Conservation (phyloP, 1,140 invertebrate genomes). For the Hirudo medicinalis region DNA sequence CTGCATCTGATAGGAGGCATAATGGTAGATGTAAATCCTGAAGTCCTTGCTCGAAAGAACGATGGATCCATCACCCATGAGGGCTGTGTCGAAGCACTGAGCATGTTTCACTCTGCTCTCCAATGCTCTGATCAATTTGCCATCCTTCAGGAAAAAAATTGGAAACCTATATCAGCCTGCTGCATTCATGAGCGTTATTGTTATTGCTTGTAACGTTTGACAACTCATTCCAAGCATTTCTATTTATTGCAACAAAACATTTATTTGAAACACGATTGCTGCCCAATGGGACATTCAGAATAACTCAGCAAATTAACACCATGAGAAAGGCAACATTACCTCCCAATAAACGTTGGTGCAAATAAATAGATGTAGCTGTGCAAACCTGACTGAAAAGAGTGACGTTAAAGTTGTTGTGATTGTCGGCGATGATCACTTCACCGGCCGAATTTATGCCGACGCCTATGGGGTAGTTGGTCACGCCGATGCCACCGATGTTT, state of each 20-base stretch:
- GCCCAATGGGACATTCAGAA: too few species aligned
- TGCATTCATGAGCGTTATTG: too few species aligned
- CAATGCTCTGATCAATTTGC: slow-evolving; percentile 82
- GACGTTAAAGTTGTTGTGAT: slow-evolving; percentile 99
- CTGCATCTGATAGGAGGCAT: slow-evolving; percentile 38
- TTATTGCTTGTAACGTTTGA: too few species aligned
- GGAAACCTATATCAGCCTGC: too few species aligned
- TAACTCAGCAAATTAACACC: too few species aligned
- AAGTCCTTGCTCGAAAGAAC: slow-evolving; percentile 98
- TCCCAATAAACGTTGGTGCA: too few species aligned
- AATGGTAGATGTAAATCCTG: slow-evolving; percentile 93
- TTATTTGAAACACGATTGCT: too few species aligned
- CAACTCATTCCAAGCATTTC: too few species aligned
- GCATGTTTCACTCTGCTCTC: slow-evolving; percentile 99
- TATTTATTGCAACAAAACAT: too few species aligned
- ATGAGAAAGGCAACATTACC: too few species aligned
- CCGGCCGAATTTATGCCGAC: slow-evolving; percentile 91
- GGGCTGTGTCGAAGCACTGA: slow-evolving; percentile 95
- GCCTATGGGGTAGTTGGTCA: slow-evolving; percentile 98
- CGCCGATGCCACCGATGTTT: slow-evolving; percentile 93
- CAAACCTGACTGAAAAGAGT: slow-evolving; percentile 57
- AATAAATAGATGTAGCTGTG: too few species aligned
- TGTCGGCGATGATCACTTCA: slow-evolving; percentile 95
- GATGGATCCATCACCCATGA: slow-evolving; percentile 91
- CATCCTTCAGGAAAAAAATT: slow-evolving; percentile 48